Evolutionary conservation across 2,797 vertebrate genomes (phyloP).

Genomic region (Sebastiscus tertius): DNA sequence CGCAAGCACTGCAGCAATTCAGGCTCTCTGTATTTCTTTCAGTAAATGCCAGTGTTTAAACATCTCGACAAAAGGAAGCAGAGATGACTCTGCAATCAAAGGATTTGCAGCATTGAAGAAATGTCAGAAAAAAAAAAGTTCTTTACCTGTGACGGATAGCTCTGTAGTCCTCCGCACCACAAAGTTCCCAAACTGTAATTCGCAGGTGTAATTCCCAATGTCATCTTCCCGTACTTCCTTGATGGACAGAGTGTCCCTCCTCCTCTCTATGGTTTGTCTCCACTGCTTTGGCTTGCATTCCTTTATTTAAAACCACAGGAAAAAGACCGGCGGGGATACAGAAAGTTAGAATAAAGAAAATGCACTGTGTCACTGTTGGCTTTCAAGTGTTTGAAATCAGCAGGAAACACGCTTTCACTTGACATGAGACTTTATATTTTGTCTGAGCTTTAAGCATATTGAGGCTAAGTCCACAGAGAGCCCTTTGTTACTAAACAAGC

Average conservation of each 20-base stretch:
- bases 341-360: not conserved
- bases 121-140: not conserved
- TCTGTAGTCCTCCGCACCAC: slow-evolving; percentile 96
- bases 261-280: slow-evolving; percentile 91
- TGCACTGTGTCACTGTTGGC: not conserved
- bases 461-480: not conserved
- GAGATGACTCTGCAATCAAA: not conserved
- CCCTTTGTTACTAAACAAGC: not conserved
- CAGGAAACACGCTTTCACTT: slow-evolving; percentile 1
- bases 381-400: slow-evolving; percentile 12
- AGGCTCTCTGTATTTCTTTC: not conserved
- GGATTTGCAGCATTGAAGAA: not conserved
- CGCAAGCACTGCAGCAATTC: not conserved
- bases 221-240: slow-evolving; percentile 96
- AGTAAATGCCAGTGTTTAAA: not conserved
- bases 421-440: not conserved
- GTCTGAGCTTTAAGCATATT: slow-evolving; percentile 2
- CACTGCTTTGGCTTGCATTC: slow-evolving; percentile 95
- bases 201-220: slow-evolving; percentile 99
- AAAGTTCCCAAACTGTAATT: slow-evolving; percentile 94
- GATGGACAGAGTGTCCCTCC: slow-evolving; percentile 90
- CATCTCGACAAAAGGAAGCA: not conserved
- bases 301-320: slow-evolving; percentile 71
- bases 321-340: not conserved
- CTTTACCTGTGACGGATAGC: slow-evolving; percentile 96